A percentile compares a stretch with the other conserved stretches of the same genome.
Conservation (phyloP, 2,888 invertebrate genomes). For the Meliscaeva auricollis region DNA sequence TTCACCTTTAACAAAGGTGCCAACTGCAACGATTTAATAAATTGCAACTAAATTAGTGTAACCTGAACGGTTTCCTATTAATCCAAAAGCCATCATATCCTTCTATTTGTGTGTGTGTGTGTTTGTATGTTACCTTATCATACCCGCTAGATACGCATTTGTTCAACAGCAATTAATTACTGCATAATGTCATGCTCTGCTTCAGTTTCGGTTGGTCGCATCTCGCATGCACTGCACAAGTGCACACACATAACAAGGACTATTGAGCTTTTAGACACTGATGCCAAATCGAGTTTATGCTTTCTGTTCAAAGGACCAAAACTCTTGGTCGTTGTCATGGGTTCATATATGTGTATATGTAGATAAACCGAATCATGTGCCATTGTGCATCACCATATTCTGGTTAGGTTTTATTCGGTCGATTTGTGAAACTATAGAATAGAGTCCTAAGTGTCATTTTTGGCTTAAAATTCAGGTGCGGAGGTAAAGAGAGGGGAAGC, state of each 20-base stretch:
- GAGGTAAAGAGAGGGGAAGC: background rate
- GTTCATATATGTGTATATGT: background rate
- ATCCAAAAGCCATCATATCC: background rate
- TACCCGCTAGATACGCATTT: slow-evolving; percentile 27
- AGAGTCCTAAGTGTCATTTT: slow-evolving; percentile 13
- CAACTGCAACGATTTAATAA: too few relatives aligned
- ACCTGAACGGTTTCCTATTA: background rate
- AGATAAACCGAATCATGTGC: slow-evolving; percentile 23
- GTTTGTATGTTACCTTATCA: slow-evolving; percentile 1
- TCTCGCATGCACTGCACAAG: background rate
- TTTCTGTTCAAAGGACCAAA: background rate
- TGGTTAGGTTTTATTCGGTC: background rate
- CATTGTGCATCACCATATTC: background rate
- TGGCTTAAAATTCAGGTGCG: background rate
- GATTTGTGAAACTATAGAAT: slow-evolving; percentile 4
- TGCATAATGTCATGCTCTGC: slow-evolving; percentile 57
- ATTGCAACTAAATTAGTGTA: slow-evolving; percentile 7
- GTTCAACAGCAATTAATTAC: slow-evolving; percentile 64
- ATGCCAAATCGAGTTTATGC: slow-evolving; percentile 47
- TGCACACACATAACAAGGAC: slow-evolving; percentile 18
- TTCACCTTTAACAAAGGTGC: too few relatives aligned
- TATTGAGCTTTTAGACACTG: slow-evolving; percentile 53
- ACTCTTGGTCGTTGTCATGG: slow-evolving; percentile 38
- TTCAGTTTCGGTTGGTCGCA: slow-evolving; percentile 8
- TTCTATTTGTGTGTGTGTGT: too few relatives aligned